Conservation (phyloP, 2,797 vertebrate species). For the Sebastes flavidus region DNA sequence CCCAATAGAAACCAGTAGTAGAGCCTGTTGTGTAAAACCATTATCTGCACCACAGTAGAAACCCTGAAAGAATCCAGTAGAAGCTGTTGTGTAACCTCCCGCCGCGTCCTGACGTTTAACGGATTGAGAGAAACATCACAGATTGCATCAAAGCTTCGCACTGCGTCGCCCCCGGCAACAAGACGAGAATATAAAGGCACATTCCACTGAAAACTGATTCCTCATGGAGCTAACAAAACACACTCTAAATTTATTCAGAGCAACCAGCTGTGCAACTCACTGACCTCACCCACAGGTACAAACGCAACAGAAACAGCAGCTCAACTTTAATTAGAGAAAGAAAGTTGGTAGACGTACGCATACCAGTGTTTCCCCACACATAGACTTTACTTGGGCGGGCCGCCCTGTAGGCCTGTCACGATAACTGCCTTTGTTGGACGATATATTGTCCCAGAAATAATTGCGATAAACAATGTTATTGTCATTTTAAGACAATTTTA, state of each 20-base stretch:
- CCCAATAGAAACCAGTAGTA: not conserved
- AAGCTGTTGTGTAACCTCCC: conserved; percentile 18
- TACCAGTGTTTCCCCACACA: not conserved
- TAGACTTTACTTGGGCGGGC: not conserved
- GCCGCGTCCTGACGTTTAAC: not conserved
- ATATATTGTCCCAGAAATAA: not conserved
- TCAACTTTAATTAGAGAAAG: not conserved
- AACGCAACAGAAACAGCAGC: not conserved
- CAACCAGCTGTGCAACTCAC: conserved; percentile 25
- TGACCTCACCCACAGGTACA: conserved; percentile 15
- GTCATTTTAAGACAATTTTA: not conserved
- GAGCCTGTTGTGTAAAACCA: not conserved
- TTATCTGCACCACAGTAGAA: conserved; percentile 11
- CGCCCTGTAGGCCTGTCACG: rapidly evolving
- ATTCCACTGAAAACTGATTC: conserved; percentile 61
- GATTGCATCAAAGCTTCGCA: conserved; percentile 50
- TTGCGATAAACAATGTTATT: not conserved
- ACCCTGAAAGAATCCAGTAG: not conserved
- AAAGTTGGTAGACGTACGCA: not conserved
- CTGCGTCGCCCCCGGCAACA: conserved; percentile 23
- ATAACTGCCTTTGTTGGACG: not conserved
- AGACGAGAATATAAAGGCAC: conserved; percentile 36
- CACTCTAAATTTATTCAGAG: not conserved
- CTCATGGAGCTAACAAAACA: conserved; percentile 35
- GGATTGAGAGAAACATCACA: conserved; percentile 34